Conservation (phyloP, 2,113 vertebrate genomes). For the Gymnogyps californianus region DNA sequence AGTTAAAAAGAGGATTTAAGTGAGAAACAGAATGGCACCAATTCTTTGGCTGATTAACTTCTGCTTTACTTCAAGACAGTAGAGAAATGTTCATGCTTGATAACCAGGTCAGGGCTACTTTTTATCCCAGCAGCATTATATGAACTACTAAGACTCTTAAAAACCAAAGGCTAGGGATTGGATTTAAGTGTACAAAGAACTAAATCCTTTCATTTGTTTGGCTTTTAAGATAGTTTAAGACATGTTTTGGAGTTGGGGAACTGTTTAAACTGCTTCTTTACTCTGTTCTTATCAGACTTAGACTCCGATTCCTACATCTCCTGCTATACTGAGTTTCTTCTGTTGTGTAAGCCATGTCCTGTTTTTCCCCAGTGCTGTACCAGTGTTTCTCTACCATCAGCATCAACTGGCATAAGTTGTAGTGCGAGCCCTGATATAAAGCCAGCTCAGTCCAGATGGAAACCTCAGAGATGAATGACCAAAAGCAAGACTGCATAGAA, state of each 20-base stretch:
- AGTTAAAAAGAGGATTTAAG: not conserved
- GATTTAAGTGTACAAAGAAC: not conserved
- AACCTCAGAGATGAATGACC: not conserved
- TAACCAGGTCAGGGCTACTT: not conserved
- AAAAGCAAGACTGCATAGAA: not conserved
- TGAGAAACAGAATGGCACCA: not conserved
- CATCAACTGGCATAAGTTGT: not conserved
- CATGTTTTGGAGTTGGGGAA: not conserved
- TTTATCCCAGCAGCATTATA: not conserved
- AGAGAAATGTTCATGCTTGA: not conserved
- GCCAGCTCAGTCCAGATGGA: not conserved
- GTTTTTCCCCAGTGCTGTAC: not conserved
- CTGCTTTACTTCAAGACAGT: rapidly evolving
- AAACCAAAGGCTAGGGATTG: not conserved
- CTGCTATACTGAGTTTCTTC: not conserved
- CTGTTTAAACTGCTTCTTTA: not conserved
- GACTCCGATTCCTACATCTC: not conserved
- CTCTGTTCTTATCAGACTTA: not conserved
- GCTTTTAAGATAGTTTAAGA: not conserved
- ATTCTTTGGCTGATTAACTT: not conserved
- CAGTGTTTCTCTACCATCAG: not conserved
- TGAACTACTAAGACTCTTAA: not conserved
- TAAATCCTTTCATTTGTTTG: not conserved
- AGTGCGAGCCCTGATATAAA: not conserved
- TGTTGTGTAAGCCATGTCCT: not conserved